Conservation (phyloP, 2,888 invertebrate genomes). For the Limnephilus auricula region DNA sequence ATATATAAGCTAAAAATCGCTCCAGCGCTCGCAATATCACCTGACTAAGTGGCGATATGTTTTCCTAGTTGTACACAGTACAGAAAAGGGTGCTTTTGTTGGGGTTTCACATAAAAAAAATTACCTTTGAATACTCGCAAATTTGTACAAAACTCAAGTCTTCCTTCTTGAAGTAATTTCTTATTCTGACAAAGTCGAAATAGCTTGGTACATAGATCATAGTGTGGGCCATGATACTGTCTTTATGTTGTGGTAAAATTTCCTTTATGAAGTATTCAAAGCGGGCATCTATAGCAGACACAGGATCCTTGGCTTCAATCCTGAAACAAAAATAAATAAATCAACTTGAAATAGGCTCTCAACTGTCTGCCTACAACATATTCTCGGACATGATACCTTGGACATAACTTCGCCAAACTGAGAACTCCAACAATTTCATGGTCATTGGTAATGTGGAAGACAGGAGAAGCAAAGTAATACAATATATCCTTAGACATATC, state of each 20-base stretch:
- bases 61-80: too few species aligned
- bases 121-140: conserved; percentile 92
- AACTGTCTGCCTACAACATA: too few species aligned
- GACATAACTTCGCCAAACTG: too few species aligned
- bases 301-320: conserved; percentile 81
- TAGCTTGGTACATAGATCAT: conserved; percentile 95
- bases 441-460: too few species aligned
- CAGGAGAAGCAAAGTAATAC: too few species aligned
- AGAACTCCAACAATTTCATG: too few species aligned
- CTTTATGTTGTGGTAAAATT: conserved; percentile 88
- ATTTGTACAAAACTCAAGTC: conserved; percentile 93
- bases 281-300: conserved; percentile 85
- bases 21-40: too few species aligned
- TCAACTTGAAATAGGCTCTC: background rate
- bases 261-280: conserved; percentile 90
- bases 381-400: too few species aligned
- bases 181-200: conserved; percentile 94
- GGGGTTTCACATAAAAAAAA: background rate
- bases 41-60: too few species aligned
- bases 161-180: conserved; percentile 95
- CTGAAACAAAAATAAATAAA: conserved; percentile 71
- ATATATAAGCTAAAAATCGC: too few species aligned
- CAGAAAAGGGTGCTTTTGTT: too few species aligned
- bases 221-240: conserved; percentile 89
- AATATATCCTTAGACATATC: too few species aligned